Percentiles rank a stretch among this genome's conserved stretches.
Conservation (phyloP, 2,797 vertebrate species). For the Rhabdomys pumilio region DNA sequence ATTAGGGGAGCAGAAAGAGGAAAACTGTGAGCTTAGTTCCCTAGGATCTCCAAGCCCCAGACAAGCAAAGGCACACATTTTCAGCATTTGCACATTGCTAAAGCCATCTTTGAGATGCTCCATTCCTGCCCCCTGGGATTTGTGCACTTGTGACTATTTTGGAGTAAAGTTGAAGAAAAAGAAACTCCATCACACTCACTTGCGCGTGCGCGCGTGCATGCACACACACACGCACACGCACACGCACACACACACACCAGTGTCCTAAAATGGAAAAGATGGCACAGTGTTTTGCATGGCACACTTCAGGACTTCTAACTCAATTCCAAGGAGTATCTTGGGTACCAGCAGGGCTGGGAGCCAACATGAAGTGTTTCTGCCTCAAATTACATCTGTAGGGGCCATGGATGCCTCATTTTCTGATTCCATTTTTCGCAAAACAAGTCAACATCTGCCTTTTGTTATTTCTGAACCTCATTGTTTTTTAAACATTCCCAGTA, state of each 20-base stretch:
- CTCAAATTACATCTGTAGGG: conserved; percentile 73
- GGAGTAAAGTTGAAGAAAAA: conserved; percentile 21
- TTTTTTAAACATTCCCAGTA: conserved; percentile 72
- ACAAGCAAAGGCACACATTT: not conserved
- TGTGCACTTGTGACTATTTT: not conserved
- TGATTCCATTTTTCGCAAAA: conserved; percentile 77
- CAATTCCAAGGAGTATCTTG: conserved; percentile 47
- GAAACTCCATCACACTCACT: not conserved
- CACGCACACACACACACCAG: not conserved
- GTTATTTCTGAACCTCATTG: conserved; percentile 79
- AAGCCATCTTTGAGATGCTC: conserved; percentile 32
- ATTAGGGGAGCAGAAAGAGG: not conserved
- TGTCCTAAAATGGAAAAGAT: not conserved
- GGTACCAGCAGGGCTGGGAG: conserved; percentile 58
- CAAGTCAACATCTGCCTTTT: conserved; percentile 83
- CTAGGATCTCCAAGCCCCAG: not conserved
- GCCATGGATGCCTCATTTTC: conserved; percentile 71
- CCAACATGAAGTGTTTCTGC: conserved; percentile 64
- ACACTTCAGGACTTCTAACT: not conserved
- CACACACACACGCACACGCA: not conserved
- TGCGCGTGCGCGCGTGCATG: too few relatives aligned
- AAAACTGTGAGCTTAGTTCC: conserved; percentile 14
- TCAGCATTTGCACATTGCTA: not conserved
- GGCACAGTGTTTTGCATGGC: not conserved
- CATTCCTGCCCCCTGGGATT: not conserved